These are phyloP conservation scores for Brenthis ino DNA, from an alignment of 2,888 invertebrate species.

Conservation along the genomic window DNA sequence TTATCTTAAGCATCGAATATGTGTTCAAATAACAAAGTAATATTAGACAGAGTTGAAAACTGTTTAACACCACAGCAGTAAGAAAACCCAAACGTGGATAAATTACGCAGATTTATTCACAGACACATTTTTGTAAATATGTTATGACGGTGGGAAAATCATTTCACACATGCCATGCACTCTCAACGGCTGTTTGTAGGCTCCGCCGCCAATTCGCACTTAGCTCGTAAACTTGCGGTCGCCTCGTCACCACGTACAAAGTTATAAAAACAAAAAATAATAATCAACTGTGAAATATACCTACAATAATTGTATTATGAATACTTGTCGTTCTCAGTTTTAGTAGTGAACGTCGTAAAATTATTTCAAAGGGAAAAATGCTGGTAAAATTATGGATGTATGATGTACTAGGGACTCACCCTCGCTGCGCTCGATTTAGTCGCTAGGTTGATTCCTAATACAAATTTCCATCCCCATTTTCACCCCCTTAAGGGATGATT, in stretches of 20 bases:
- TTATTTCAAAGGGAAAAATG: too few relatives aligned
- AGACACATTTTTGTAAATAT: slow-evolving; percentile 32
- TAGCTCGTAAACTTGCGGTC: slow-evolving; percentile 67
- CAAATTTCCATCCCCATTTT: too few relatives aligned
- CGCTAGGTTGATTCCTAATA: too few relatives aligned
- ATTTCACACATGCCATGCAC: slow-evolving; percentile 40
- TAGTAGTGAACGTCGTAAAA: too few relatives aligned
- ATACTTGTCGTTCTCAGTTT: not conserved
- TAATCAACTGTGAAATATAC: slow-evolving; percentile 8
- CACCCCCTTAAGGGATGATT: too few relatives aligned
- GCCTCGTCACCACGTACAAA: slow-evolving; percentile 31
- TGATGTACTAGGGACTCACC: too few relatives aligned
- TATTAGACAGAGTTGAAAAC: too few relatives aligned
- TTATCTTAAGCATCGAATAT: too few relatives aligned
- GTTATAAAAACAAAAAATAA: slow-evolving; percentile 12
- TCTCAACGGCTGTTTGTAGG: slow-evolving; percentile 54
- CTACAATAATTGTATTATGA: slow-evolving; percentile 10
- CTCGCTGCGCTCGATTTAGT: too few relatives aligned
- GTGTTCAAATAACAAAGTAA: too few relatives aligned
- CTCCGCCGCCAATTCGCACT: slow-evolving; percentile 65
- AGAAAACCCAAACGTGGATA: slow-evolving; percentile 17
- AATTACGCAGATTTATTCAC: slow-evolving; percentile 32
- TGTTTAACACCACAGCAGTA: slow-evolving; percentile 14
- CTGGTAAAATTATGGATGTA: too few relatives aligned
- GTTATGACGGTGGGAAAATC: slow-evolving; percentile 38